Base-by-base conservation (phyloP, 1,140 invertebrate species). In the Acromyrmex heyeri region DNA sequence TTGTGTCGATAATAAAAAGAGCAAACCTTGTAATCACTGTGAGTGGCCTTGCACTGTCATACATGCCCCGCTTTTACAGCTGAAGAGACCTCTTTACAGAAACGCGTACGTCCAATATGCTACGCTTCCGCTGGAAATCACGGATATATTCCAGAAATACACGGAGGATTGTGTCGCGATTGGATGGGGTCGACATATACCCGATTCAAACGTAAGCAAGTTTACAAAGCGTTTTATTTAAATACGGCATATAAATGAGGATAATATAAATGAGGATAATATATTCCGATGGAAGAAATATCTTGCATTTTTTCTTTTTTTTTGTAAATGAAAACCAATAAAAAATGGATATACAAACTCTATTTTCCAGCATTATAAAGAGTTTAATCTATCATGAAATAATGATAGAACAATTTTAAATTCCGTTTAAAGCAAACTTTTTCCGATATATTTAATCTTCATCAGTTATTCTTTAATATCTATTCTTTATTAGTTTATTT, bases 121-220 rank as follows among this genome's bases (percentile, higher is more conserved):
- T 53, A 14, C 48, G 44, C 24, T 90, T 18, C 88, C 88, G 8
- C 0, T 2, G 34, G 24, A 24, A 24, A 50, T 4, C 30, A 30
- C 86, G 27, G 21, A 91, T 61, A 50, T 93, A 38, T 92, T 90
- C 69, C 55, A 88, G 16, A 81, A 76, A 34, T 82, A 87, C 38
- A 82, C 82, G 53, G 21, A 87, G 6, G 53, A 65, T 14, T 94
- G 93, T 34, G 55, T 75, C 6, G 87, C 89, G 1, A 34, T 87
- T 67, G 93, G 93, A 34, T 94, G 93, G 93, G 93, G 93, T 86
- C 85, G 69, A 69, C 72, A 89, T 21, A 73, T 78, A 44, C 77
- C 88, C 65, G 59, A 18, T 44, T 75, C 86, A 38, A 10, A 59
- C n/a, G 59, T 81, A 61, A 59, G 55, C 34, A n/a, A 79, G 79